These are phyloP conservation scores for Noctuana brunneofusca DNA, from an alignment of 2,888 invertebrate species.

Conservation along the genomic window DNA sequence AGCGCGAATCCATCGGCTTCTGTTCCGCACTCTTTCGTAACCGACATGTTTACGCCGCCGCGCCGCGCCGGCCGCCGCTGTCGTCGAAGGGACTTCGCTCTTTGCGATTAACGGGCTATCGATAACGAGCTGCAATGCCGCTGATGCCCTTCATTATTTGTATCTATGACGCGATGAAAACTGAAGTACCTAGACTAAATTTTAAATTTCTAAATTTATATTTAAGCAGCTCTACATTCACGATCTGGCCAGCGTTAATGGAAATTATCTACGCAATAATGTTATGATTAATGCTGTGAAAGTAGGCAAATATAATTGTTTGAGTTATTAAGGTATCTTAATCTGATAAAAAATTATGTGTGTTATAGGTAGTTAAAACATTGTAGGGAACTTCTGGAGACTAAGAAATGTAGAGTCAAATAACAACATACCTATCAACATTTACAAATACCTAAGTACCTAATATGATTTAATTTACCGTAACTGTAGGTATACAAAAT, in stretches of 20 bases:
- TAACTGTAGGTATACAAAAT: slow-evolving; percentile 14
- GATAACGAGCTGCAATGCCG: slow-evolving; percentile 34
- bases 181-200: neutral
- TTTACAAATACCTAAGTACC: too few relatives aligned
- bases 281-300: neutral
- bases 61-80: slow-evolving; percentile 37
- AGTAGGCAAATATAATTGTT: neutral
- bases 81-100: slow-evolving; percentile 30
- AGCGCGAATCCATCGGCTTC: slow-evolving; percentile 74
- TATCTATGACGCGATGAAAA: slow-evolving; percentile 6
- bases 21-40: slow-evolving; percentile 71
- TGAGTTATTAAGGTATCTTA: too few relatives aligned
- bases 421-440: too few relatives aligned
- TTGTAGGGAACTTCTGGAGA: too few relatives aligned
- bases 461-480: neutral
- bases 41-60: slow-evolving; percentile 48
- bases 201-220: neutral
- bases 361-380: too few relatives aligned
- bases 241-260: neutral
- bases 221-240: slow-evolving; percentile 2
- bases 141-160: slow-evolving; percentile 8
- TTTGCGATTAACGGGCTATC: slow-evolving; percentile 29
- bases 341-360: too few relatives aligned
- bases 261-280: neutral
- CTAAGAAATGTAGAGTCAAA: too few relatives aligned